Conservation (phyloP, 2,888 invertebrate species). For the Agonopterix subpropinquella region DNA sequence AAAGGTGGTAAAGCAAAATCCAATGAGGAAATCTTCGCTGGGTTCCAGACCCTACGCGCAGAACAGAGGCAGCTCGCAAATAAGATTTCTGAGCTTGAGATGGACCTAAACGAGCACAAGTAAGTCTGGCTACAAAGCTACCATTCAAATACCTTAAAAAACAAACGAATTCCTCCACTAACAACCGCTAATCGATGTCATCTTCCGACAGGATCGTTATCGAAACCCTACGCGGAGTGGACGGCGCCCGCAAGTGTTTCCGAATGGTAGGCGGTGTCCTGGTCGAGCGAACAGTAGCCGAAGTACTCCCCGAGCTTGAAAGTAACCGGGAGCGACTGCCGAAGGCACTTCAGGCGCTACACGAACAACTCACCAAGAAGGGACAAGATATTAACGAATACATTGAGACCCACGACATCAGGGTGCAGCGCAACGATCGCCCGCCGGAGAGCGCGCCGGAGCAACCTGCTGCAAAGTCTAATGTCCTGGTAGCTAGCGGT, state of each 20-base stretch:
- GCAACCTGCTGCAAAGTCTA: slow-evolving; percentile 54
- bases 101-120: slow-evolving; percentile 98
- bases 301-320: slow-evolving; percentile 89
- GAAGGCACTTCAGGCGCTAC: slow-evolving; percentile 85
- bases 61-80: slow-evolving; percentile 91
- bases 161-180: too few relatives aligned
- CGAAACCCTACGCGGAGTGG: slow-evolving; percentile 91
- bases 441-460: slow-evolving; percentile 29
- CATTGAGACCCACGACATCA: slow-evolving; percentile 92
- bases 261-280: slow-evolving; percentile 95
- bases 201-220: slow-evolving; percentile 87
- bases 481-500: slow-evolving; percentile 71
- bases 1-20: slow-evolving; percentile 66
- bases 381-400: slow-evolving; percentile 94
- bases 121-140: slow-evolving; percentile 53
- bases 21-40: slow-evolving; percentile 88
- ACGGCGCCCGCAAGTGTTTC: slow-evolving; percentile 91
- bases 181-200: background rate
- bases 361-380: slow-evolving; percentile 88
- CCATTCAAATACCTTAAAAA: too few relatives aligned
- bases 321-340: slow-evolving; percentile 87
- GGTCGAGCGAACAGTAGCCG: slow-evolving; percentile 93
- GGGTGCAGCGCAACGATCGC: slow-evolving; percentile 75
- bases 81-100: slow-evolving; percentile 94
- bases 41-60: slow-evolving; percentile 89